phyloP scores from a whole-genome alignment of 2,797 vertebrate genomes.

The Dryobates pubescens region DNA sequence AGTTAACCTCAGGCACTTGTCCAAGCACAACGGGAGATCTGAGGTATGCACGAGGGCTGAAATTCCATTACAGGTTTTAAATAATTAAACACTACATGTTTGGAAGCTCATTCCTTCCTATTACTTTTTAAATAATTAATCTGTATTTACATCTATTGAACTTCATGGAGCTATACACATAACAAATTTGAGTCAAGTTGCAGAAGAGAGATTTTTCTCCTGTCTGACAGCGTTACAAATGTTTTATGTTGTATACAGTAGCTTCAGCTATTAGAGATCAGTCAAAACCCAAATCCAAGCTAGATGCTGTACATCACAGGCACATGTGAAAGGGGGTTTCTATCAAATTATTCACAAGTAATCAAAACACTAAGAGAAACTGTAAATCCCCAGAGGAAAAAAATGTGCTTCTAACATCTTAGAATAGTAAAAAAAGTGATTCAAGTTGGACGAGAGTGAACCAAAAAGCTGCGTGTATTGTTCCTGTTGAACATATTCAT shows the following conservation, averaged over 20 bases:
- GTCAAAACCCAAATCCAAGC: constrained; percentile 45
- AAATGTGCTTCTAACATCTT: constrained; percentile 27
- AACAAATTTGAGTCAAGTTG: constrained; percentile 65
- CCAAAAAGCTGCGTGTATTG: neutral
- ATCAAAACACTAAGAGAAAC: constrained; percentile 54
- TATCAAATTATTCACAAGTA: constrained; percentile 47
- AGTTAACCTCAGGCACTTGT: constrained; percentile 74
- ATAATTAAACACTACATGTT: constrained; percentile 82
- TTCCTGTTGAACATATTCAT: neutral
- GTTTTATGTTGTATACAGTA: constrained; percentile 49
- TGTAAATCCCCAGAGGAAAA: constrained; percentile 48
- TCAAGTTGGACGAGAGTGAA: constrained; percentile 22
- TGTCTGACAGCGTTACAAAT: constrained; percentile 56
- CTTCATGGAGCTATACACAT: constrained; percentile 69
- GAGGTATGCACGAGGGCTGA: constrained; percentile 64
- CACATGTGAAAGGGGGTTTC: constrained; percentile 16
- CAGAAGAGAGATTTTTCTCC: constrained; percentile 49
- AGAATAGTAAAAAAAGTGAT: constrained; percentile 35
- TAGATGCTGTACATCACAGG: constrained; percentile 24
- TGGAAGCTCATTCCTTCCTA: constrained; percentile 79
- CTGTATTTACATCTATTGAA: constrained; percentile 79
- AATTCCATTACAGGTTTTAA: constrained; percentile 82
- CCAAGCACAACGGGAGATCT: constrained; percentile 47
- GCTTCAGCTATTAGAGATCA: constrained; percentile 34
- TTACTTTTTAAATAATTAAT: constrained; percentile 85